Percentiles rank a stretch among this genome's conserved stretches.
phyloP scores from a whole-genome alignment of 2,888 invertebrate species.

The Eupithecia tripunctaria region DNA sequence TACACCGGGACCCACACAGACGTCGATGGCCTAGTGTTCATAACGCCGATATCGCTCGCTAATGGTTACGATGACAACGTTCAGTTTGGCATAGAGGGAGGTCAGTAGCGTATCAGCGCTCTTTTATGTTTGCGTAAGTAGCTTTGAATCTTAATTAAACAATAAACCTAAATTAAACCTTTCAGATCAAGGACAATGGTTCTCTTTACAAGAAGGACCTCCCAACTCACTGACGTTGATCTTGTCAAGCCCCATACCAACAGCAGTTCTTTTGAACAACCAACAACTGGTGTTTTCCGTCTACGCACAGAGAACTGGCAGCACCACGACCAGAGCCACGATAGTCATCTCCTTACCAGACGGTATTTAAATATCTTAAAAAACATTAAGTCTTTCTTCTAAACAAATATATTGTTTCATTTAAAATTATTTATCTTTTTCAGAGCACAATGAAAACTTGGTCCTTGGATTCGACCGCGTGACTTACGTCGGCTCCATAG shows the following conservation, averaged over 20 bases:
- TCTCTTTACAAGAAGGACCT: constrained; percentile 32
- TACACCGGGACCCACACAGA: constrained; percentile 52
- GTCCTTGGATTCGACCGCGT: constrained; percentile 48
- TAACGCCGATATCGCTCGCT: constrained; percentile 44
- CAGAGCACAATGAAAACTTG: constrained; percentile 29
- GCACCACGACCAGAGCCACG: constrained; percentile 41
- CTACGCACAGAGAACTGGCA: constrained; percentile 40
- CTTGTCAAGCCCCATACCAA: constrained; percentile 44
- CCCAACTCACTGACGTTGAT: constrained; percentile 40
- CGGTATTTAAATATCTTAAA: constrained; percentile 23
- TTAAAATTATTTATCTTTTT: neutral
- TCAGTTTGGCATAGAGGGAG: constrained; percentile 51
- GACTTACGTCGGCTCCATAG: constrained; percentile 49
- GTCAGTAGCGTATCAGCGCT: constrained; percentile 35
- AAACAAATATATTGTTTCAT: neutral
- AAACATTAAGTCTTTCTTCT: neutral
- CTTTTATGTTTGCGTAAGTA: neutral
- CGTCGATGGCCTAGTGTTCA: constrained; percentile 43
- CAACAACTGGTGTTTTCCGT: constrained; percentile 46
- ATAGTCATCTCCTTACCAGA: constrained; percentile 44
- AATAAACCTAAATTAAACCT: neutral
- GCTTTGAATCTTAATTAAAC: too few relatives aligned
- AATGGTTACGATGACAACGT: constrained; percentile 50
- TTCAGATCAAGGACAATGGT: constrained; percentile 34
- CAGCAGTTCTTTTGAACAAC: constrained; percentile 44